Percentiles rank a stretch among this genome's conserved stretches.
Conservation (phyloP, 2,888 invertebrate genomes). For the Epirrita christyi region DNA sequence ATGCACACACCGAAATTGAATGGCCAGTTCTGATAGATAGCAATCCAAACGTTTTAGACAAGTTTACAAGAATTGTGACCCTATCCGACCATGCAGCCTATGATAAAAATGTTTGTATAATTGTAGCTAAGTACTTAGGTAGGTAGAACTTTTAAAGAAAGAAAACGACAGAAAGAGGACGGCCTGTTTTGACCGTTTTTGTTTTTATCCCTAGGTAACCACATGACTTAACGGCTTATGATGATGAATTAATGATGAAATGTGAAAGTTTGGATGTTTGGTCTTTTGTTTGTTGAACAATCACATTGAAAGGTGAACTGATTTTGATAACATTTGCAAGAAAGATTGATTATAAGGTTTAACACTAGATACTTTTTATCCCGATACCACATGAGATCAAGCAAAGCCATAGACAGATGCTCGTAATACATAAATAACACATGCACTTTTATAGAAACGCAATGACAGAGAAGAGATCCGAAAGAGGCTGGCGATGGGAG, state of each 20-base stretch:
- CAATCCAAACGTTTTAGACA: slow-evolving; percentile 76
- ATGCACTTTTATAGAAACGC: slow-evolving; percentile 86
- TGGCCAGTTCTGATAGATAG: slow-evolving; percentile 83
- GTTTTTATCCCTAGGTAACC: neutral
- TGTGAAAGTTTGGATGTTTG: too few species aligned
- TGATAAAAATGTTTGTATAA: slow-evolving; percentile 56
- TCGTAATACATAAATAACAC: neutral
- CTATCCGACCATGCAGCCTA: slow-evolving; percentile 53
- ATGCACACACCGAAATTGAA: slow-evolving; percentile 78
- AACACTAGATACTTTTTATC: too few species aligned
- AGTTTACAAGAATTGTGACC: slow-evolving; percentile 76
- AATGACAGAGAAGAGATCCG: slow-evolving; percentile 97
- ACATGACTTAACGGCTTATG: too few species aligned
- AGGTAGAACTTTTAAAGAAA: too few species aligned
- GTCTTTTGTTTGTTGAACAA: too few species aligned
- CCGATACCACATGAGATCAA: too few species aligned
- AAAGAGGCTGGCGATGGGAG: slow-evolving; percentile 93
- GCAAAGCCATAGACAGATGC: too few species aligned
- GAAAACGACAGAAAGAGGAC: too few species aligned
- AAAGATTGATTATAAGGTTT: too few species aligned
- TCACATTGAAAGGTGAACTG: too few species aligned
- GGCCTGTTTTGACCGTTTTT: neutral
- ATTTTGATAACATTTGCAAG: too few species aligned
- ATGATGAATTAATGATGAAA: too few species aligned
- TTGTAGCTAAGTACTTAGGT: neutral